Evolutionary conservation across 2,113 vertebrate genomes (phyloP).

Genomic region (Narcine bancroftii): DNA sequence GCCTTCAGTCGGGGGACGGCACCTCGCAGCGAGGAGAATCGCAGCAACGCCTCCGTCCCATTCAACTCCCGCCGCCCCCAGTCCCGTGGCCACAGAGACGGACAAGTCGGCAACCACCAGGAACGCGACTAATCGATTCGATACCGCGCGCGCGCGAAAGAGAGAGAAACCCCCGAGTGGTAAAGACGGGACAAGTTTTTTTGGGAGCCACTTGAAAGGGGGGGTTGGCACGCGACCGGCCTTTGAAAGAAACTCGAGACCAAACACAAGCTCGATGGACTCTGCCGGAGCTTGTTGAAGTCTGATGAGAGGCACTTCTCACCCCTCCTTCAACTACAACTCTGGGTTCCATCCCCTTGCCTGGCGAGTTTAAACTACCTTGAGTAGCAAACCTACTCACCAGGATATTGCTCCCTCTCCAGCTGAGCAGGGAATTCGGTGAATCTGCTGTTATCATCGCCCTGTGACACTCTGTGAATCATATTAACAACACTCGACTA

Average conservation of each 20-base stretch:
- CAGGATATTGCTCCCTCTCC: too few relatives aligned
- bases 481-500: too few relatives aligned
- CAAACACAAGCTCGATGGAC: constrained; percentile 17
- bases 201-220: neutral
- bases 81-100: neutral
- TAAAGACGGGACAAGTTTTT: neutral
- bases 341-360: too few relatives aligned
- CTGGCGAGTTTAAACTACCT: too few relatives aligned
- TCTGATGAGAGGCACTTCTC: constrained; percentile 9
- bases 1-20: constrained; percentile 18
- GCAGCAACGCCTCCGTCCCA: neutral
- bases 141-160: too few relatives aligned
- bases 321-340: too few relatives aligned
- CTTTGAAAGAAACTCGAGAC: constrained; percentile 15
- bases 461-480: too few relatives aligned
- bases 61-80: neutral
- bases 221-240: constrained; percentile 11
- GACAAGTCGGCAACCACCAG: neutral
- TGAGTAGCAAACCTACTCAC: too few relatives aligned
- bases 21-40: constrained; percentile 24
- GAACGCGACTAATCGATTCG: neutral
- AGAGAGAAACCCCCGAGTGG: neutral
- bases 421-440: too few relatives aligned
- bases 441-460: too few relatives aligned
- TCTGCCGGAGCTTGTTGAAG: constrained; percentile 32